Percentiles rank a stretch among this genome's conserved stretches.
Conservation (phyloP, 1,140 invertebrate genomes). For the Aphaenogaster rudis region DNA sequence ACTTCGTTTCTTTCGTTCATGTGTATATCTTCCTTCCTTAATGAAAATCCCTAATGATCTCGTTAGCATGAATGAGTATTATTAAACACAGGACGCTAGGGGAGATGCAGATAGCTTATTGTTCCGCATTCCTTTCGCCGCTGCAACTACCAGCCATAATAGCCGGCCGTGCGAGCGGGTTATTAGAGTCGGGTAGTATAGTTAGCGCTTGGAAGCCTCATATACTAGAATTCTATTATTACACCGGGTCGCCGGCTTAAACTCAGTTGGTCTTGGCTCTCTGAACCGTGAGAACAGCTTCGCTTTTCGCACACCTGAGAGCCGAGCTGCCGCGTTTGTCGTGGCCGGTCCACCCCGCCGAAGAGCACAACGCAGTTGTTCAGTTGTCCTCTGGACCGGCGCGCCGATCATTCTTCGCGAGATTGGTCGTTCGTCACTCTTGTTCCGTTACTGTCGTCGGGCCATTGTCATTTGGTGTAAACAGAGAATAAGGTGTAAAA, state of each 20-base stretch:
- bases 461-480: neutral
- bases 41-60: neutral
- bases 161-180: slow-evolving; percentile 26
- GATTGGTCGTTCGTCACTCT: neutral
- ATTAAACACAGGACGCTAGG: neutral
- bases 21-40: neutral
- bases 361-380: slow-evolving; percentile 25
- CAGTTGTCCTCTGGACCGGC: slow-evolving; percentile 39
- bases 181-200: slow-evolving; percentile 77
- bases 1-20: neutral
- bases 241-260: slow-evolving; percentile 85
- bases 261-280: slow-evolving; percentile 86
- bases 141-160: slow-evolving; percentile 73
- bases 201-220: slow-evolving; percentile 82
- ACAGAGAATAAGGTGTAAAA: slow-evolving; percentile 36
- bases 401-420: neutral
- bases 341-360: slow-evolving; percentile 27
- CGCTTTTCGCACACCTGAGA: slow-evolving; percentile 81
- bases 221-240: slow-evolving; percentile 87
- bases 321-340: slow-evolving; percentile 32
- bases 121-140: slow-evolving; percentile 31
- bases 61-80: neutral
- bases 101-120: slow-evolving; percentile 5
- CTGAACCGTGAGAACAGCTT: slow-evolving; percentile 85
- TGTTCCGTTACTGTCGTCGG: neutral